Base-by-base conservation (phyloP, 2,888 invertebrate genomes). In the Fissipunctia ypsillon region DNA sequence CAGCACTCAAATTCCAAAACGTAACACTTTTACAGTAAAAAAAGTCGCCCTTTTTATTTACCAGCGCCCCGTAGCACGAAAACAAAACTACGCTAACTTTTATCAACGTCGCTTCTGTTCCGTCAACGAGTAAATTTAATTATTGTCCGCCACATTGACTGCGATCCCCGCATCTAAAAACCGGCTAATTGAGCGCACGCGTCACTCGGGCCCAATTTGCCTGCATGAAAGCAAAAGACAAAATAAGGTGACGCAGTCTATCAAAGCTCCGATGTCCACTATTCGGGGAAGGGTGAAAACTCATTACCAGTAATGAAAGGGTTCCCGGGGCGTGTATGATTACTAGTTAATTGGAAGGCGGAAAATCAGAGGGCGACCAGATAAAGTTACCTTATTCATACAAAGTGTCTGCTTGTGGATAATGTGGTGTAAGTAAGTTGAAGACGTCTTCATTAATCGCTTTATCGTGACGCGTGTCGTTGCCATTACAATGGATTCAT, bases 221-320 rank as follows among this genome's bases (percentile, higher is more conserved):
- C 86, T 84, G 87, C 88, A 88, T 89, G 86, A 89, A 91, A 89
- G 90, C 88, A 92, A 93, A 93, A 93, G 91, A 92, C 90, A 92
- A 93, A 95, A 94, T 91, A 93, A 91, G 89, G 90, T 88, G 87
- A 73, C 84, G 88, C 87, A 88, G 91, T 91, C 92, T 91, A 93
- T 92, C 90, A 92, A 90, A 92, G 93, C 93, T 91, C 91, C 91
- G 91, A 94, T 95, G 96, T 94, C 95, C 95, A 96, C 93, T 94
- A 94, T 92, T 91, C 92, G 91, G 80, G 90, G 93, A 93, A 95
- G 95, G 95, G 95, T 93, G 94, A 95, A 96, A 96, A 96, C 95
- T 96, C 95, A 95, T 96, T 95, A 95, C 91, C 92, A 91, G 90
- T 95, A 95, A 96, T 95, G 94, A 96, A 96, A 96, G 95, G 95